Evolutionary conservation across 1,140 invertebrate species (phyloP).

Genomic region (Leptopilina clavipes): DNA sequence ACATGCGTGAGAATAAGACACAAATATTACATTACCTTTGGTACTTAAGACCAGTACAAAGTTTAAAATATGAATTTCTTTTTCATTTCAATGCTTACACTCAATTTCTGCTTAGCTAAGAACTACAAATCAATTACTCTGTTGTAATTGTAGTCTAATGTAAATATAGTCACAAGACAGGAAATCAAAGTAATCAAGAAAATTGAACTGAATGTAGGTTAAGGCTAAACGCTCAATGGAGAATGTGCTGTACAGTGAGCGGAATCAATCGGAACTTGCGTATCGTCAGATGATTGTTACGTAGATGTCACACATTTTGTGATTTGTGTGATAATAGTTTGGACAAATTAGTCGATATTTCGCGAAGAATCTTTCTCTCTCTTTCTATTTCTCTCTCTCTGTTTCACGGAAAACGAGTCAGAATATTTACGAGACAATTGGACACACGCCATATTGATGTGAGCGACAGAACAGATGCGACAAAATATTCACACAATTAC

Average conservation of each 20-base stretch:
- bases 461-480: slow-evolving; percentile 71
- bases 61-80: too few species aligned
- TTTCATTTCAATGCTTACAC: too few species aligned
- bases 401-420: slow-evolving; percentile 46
- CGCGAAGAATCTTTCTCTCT: neutral
- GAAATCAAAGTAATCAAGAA: neutral
- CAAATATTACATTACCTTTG: too few species aligned
- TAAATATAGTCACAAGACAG: neutral
- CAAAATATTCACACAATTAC: slow-evolving; percentile 75
- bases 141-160: too few species aligned
- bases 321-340: neutral
- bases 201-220: slow-evolving; percentile 9
- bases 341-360: neutral
- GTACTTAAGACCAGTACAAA: too few species aligned
- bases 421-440: slow-evolving; percentile 69
- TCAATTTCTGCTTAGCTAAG: too few species aligned
- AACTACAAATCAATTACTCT: too few species aligned
- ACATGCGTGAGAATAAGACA: too few species aligned
- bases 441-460: slow-evolving; percentile 67
- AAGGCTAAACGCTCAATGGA: neutral
- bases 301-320: neutral
- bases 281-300: neutral
- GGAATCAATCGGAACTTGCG: neutral
- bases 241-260: neutral
- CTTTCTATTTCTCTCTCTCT: neutral